These are phyloP conservation scores for Anoplopoma fimbria DNA, from an alignment of 2,113 vertebrate genomes.

Conservation along the genomic window DNA sequence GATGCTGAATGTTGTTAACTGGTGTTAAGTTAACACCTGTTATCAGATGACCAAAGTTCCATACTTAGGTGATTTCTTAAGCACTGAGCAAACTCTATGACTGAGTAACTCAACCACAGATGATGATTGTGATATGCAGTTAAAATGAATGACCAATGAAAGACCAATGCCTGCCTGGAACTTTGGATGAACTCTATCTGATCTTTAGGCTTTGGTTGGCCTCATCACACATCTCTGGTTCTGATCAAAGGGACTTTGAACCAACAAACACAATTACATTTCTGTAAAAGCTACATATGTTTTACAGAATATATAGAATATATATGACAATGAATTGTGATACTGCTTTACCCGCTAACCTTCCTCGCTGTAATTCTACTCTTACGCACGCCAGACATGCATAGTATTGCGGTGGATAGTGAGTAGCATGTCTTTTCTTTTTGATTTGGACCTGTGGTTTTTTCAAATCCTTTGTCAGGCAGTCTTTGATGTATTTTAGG, in stretches of 20 bases:
- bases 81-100: not conserved
- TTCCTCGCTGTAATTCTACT: not conserved
- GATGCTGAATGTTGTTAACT: not conserved
- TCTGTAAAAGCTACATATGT: too few relatives aligned
- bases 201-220: not conserved
- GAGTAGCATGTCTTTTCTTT: not conserved
- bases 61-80: not conserved
- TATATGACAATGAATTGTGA: not conserved
- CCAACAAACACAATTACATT: not conserved
- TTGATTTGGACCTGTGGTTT: not conserved
- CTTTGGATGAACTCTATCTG: too few relatives aligned
- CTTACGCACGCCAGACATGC: not conserved
- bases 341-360: not conserved
- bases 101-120: not conserved
- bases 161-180: not conserved
- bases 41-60: not conserved
- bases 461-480: too few relatives aligned
- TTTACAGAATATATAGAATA: too few relatives aligned
- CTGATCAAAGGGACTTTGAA: not conserved
- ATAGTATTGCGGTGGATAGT: not conserved
- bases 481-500: too few relatives aligned
- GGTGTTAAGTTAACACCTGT: too few relatives aligned
- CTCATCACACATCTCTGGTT: not conserved
- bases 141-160: not conserved
- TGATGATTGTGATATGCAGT: not conserved